phyloP scores from a whole-genome alignment of 2,113 vertebrate genomes.

The Helogale parvula region DNA sequence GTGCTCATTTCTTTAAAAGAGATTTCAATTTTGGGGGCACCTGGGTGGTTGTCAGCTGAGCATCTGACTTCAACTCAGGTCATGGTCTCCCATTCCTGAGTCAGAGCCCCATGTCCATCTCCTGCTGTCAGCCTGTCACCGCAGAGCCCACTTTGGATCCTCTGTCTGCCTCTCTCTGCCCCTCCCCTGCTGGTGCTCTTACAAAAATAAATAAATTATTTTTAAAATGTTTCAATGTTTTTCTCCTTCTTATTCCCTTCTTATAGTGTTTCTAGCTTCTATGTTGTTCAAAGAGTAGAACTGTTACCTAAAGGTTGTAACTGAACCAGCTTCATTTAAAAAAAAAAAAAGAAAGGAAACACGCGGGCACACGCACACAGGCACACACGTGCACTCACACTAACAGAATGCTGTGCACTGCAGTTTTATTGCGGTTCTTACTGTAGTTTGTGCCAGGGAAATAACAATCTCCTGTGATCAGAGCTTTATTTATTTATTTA shows the following conservation, averaged over 20 bases:
- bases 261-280: background rate
- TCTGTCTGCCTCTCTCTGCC: no score
- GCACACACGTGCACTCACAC: background rate
- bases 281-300: background rate
- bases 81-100: no score
- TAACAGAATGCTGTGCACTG: background rate
- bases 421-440: background rate
- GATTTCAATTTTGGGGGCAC: no score
- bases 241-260: background rate
- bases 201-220: no score
- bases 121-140: no score
- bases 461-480: slow-evolving; percentile 5
- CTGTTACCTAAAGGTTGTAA: background rate
- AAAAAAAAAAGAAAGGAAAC: background rate
- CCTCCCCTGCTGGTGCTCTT: no score
- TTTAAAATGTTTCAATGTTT: background rate
- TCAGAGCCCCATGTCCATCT: no score
- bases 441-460: background rate
- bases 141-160: no score
- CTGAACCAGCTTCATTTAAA: background rate
- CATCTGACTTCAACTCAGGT: no score
- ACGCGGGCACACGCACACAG: background rate
- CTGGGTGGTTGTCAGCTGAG: no score
- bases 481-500: background rate
- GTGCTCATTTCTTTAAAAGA: background rate